Conservation (phyloP, 2,797 vertebrate species). For the Okamejei kenojei region DNA sequence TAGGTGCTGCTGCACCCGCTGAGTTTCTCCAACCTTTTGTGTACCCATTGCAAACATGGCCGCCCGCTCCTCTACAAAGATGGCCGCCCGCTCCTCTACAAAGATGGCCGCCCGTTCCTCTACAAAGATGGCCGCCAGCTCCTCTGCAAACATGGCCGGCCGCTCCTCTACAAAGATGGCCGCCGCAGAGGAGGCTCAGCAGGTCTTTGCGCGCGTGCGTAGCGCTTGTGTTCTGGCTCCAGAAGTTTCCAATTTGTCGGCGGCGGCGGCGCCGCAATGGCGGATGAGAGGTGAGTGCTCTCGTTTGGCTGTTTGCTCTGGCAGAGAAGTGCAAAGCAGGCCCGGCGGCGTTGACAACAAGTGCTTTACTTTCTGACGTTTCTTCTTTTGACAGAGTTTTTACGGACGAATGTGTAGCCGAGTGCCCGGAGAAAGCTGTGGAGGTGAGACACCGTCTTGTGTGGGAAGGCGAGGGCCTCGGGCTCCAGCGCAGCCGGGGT, state of each 20-base stretch:
- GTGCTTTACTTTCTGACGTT: neutral
- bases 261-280: neutral
- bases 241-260: constrained; percentile 3
- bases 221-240: neutral
- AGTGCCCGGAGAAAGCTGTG: constrained; percentile 62
- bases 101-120: too few relatives aligned
- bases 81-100: too few relatives aligned
- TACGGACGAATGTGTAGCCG: constrained; percentile 64
- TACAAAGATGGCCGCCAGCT: too few relatives aligned
- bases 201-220: neutral
- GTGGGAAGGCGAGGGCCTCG: neutral
- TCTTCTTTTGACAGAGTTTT: constrained; percentile 54
- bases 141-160: too few relatives aligned
- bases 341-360: too few relatives aligned
- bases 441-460: constrained; percentile 56
- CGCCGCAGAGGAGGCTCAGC: neutral
- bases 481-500: too few relatives aligned
- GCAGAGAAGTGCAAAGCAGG: neutral
- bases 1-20: too few relatives aligned
- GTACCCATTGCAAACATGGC: too few relatives aligned
- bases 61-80: too few relatives aligned
- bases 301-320: neutral
- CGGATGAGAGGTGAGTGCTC: neutral
- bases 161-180: neutral
- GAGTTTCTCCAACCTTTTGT: too few relatives aligned